Evolutionary conservation across 2,113 vertebrate genomes (phyloP).

Genomic region (Strix aluco): DNA sequence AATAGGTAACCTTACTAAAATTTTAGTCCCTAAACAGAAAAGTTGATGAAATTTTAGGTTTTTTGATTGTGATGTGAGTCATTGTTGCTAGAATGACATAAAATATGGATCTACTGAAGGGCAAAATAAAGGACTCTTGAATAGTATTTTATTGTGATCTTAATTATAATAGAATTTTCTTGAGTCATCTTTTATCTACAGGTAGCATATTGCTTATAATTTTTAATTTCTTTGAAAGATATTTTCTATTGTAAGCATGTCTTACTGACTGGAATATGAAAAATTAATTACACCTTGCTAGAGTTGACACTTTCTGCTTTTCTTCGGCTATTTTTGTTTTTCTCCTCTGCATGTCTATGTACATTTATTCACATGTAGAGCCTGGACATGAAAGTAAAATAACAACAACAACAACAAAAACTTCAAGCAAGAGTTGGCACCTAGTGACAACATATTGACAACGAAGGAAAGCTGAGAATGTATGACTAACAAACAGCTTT

Average conservation of each 20-base stretch:
- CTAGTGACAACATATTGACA: neutral
- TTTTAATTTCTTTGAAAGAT: neutral
- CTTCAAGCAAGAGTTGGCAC: neutral
- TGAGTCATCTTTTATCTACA: neutral
- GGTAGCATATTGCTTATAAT: neutral
- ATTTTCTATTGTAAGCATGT: neutral
- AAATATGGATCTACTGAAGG: neutral
- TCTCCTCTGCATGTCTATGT: neutral
- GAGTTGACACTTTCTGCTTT: neutral
- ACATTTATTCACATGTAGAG: accelerated
- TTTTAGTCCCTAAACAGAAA: neutral
- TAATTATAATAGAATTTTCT: neutral
- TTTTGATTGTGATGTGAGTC: neutral
- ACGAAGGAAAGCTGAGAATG: neutral
- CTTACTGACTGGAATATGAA: neutral
- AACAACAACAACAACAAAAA: neutral
- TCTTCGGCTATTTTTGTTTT: neutral
- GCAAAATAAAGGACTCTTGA: neutral
- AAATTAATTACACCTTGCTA: neutral
- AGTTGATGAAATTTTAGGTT: neutral
- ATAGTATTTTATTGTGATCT: neutral
- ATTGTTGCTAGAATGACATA: neutral
- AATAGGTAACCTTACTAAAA: neutral
- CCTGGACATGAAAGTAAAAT: neutral
- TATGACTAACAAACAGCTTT: neutral